phyloP scores from a whole-genome alignment of 92 coral and sea anemone species.

The Umimayanthus chanpuru region DNA sequence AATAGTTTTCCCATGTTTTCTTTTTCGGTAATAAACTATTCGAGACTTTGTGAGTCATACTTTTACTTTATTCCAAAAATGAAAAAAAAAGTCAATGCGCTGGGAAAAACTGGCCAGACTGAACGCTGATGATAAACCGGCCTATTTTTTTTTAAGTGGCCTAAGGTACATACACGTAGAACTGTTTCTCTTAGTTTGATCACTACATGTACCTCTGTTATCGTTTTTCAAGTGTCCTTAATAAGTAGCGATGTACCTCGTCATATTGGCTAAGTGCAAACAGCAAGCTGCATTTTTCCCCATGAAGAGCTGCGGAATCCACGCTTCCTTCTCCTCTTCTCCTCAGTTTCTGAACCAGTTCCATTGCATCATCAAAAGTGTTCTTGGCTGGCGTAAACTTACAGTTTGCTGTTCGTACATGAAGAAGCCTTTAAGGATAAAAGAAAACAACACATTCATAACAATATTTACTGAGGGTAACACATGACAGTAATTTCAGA shows the following conservation, averaged over 20 bases:
- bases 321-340: slow-evolving; percentile 64
- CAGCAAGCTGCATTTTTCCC: slow-evolving; percentile 83
- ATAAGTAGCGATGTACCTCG: slow-evolving; percentile 63
- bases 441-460: neutral
- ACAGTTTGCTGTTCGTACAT: slow-evolving; percentile 87
- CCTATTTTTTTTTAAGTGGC: too few relatives aligned
- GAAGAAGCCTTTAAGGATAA: slow-evolving; percentile 67
- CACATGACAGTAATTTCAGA: too few relatives aligned
- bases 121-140: too few relatives aligned
- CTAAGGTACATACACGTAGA: too few relatives aligned
- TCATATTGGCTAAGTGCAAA: slow-evolving; percentile 97
- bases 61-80: too few relatives aligned
- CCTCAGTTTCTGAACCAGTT: slow-evolving; percentile 69
- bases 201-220: too few relatives aligned
- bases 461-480: too few relatives aligned
- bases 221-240: neutral
- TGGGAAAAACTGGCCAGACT: too few relatives aligned
- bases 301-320: slow-evolving; percentile 76
- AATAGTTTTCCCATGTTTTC: too few relatives aligned
- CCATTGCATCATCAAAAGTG: slow-evolving; percentile 87
- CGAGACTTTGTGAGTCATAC: too few relatives aligned
- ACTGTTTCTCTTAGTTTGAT: neutral
- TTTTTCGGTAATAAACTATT: too few relatives aligned
- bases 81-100: too few relatives aligned
- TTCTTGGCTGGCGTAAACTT: slow-evolving; percentile 83